Base-by-base conservation (phyloP, 1,140 invertebrate genomes). In the Apis florea region DNA sequence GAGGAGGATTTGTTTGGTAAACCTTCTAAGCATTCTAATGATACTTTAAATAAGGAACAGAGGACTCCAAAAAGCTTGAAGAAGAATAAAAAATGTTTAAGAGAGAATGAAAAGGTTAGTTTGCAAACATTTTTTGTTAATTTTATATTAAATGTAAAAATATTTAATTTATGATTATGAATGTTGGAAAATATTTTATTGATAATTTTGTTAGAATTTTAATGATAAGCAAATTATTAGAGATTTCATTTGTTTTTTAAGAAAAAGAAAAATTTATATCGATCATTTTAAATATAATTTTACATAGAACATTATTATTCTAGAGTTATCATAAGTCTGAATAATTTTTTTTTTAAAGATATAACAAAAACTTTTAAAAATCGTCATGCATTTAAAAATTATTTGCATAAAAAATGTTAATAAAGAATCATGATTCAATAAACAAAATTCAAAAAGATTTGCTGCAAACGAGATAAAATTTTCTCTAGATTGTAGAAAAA, bases 1-100 rank as follows among this genome's bases (percentile, higher is more conserved):
- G 90, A 90, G 54, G 69, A 88, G 21, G 89, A 89, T 64, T 59
- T 90, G 11, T 82, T 90, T 8, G 84, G 82, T 10, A 75, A 67
- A 49, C 13, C 67, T 1, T 5, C 1, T 19, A 13, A 31, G 15
- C 71, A 2, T 4, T 13, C 61, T 15, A 58, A 21, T 0, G 26
- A 17, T 11, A 10, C 6, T 15, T 13, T 15, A 24, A 5, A 40
- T 31, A 15, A 13, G 26, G 40, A 67, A 17, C 40, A 24, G 63
- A 26, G 8, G 17, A 81, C 58, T 6, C 69, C 82, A 4, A 40
- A n/a, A 10, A 80, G 47, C 17, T 13, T 8, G 19, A 81, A 31
- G 19, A n/a, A 10, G 12, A 9, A 9, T 17, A 67, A n/a, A 11
- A 31, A 26, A 1, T 3, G 26, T 12, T 58, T 26, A 21, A 64